Evolutionary conservation across 2,113 vertebrate genomes (phyloP), one percentile per base, ranked within the genome.

Genomic region (Epinephelus cyanopodus): DNA sequence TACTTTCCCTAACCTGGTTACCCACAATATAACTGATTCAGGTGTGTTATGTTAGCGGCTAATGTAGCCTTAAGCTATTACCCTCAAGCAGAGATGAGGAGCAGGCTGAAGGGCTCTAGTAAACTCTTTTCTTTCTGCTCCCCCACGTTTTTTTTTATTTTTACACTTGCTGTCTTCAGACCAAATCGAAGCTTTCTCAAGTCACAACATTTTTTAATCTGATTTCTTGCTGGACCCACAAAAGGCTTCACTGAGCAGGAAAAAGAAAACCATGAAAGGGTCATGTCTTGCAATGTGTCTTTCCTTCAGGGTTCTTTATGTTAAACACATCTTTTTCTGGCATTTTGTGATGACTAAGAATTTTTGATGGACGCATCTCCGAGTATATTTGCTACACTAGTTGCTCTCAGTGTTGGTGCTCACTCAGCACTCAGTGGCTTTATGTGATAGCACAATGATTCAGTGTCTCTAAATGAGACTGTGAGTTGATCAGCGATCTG

Each of bases 401-500:
- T 42, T 69, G 15, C 67, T 68, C 33, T 81, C 37, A 50, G 19
- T 61, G 5, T 13, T 58, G 37, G 4, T 19, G 47, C 39, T n/a
- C 15, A 7, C 54, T 27, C 6, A 33, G 1, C 15, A 7, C 54
- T 27, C 6, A 33, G 1, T 81, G 58, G 21, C 73, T 73, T 73
- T 33, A 25, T 45, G 39, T 18, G 56, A 61, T 63, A 53, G 52
- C 61, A n/a, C 53, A 21, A 37, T 65, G 23, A 78, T 58, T 77
- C 65, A 19, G 14, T 64, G 39, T 77, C 39, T 75, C 8, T 66
- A 27, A 42, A 17, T 60, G 37, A 19, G 10, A 14, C 56, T 74
- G 77, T 0, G 9, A 29, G 64, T 52, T 70, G 29, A 50, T 42
- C 6, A 17, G 37, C 19, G 2, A 8, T 52, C 56, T 25, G 52